These are phyloP conservation scores for Lordiphosa andalusiaca DNA, from an alignment of 2,888 invertebrate genomes.

Conservation along the genomic window DNA sequence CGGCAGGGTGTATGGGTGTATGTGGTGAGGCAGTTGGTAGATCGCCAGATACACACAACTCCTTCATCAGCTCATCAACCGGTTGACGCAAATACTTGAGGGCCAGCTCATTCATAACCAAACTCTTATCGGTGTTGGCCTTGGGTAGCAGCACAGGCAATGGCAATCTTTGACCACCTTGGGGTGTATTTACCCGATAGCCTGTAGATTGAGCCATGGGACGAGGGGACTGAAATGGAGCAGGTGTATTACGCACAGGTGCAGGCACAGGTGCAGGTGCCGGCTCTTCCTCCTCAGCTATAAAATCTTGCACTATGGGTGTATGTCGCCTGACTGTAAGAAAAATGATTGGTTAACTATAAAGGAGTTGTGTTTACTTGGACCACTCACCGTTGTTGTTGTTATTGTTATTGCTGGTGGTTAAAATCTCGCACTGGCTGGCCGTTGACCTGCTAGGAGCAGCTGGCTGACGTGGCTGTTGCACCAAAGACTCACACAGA, in stretches of 20 bases:
- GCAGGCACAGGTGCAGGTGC: slow-evolving; percentile 4
- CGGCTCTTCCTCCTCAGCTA: slow-evolving; percentile 53
- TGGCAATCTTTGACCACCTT: slow-evolving; percentile 16
- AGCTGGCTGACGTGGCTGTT: slow-evolving; percentile 1
- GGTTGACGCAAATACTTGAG: slow-evolving; percentile 76
- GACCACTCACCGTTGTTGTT: slow-evolving; percentile 20
- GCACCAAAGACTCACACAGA: slow-evolving; percentile 48
- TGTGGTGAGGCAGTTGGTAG: slow-evolving; percentile 9
- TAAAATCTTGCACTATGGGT: slow-evolving; percentile 52
- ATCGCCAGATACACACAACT: slow-evolving; percentile 44
- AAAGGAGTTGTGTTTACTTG: no score
- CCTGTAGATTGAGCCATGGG: slow-evolving; percentile 70
- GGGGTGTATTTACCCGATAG: slow-evolving; percentile 64
- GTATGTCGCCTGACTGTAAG: slow-evolving; percentile 33
- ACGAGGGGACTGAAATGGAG: slow-evolving; percentile 51
- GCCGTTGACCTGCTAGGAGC: slow-evolving; percentile 20
- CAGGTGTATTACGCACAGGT: slow-evolving; percentile 23
- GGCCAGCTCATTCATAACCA: slow-evolving; percentile 78
- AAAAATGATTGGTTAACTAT: not conserved
- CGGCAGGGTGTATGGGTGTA: slow-evolving; percentile 14
- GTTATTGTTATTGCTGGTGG: slow-evolving; percentile 32
- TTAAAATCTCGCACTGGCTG: slow-evolving; percentile 49
- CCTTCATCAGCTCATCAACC: slow-evolving; percentile 71
- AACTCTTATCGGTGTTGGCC: slow-evolving; percentile 72
- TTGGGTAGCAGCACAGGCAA: slow-evolving; percentile 40